Base-by-base conservation (phyloP, 2,888 invertebrate genomes). In the Catonia carolina region DNA sequence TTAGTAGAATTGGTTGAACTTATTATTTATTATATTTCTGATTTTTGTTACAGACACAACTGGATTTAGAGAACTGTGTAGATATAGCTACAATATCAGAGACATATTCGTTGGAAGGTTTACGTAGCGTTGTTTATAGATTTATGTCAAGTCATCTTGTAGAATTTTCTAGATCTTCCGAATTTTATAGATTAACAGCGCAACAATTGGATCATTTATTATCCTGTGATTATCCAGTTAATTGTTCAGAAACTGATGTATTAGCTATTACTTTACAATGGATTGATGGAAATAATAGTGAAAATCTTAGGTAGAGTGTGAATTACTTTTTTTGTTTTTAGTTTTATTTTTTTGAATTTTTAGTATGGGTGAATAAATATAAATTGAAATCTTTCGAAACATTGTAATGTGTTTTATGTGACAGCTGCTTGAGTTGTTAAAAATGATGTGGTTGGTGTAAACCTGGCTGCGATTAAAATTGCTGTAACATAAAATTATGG, bases 51-150 rank as follows among this genome's bases (percentile, higher is more conserved):
- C 77, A 81, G 70, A 74, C 78, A n/a, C 82, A 84, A 68, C 74
- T 86, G 6, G 81, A 82, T 67, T 71, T 83, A 59, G 83, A 85
- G 55, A 86, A 85, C 69, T 85, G 84, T 69, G 78, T 84, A n/a
- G 83, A 85, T 66, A 80, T 85, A 60, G 81, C 81, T 1, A 81
- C 80, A 20, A 77, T 85, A 64, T 83, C 84, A 0, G 85, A 86
- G 69, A 79, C 81, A 2, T 86, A 85, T 70, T 80, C 80, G 0
- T 72, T 85, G 54, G 71, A 75, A 53, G 75, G 77, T 48, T 70
- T 86, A 27, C 75, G 78, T 58, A 75, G 77, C 62, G 77, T 78
- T 61, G 81, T 82, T 4, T 83, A 82, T 68, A 76, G 80, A 60
- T 85, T 78, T 68, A 83, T 86, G 67, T 83, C 83, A 66, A 77